These are phyloP conservation scores for Drosophila nannoptera DNA, from an alignment of 1,140 invertebrate species.

Conservation along the genomic window DNA sequence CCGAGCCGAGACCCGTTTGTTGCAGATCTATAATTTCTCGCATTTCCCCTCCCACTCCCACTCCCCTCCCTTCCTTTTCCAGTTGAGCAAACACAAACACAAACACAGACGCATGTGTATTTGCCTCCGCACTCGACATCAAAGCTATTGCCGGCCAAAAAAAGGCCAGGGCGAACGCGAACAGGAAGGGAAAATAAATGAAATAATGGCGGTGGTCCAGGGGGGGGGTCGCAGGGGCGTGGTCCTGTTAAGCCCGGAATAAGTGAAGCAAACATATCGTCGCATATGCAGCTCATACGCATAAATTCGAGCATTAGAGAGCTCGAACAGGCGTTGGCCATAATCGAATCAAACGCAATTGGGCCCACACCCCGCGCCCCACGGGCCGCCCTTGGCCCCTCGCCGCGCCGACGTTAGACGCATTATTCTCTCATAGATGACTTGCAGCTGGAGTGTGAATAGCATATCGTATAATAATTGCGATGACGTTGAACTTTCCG, in stretches of 20 bases:
- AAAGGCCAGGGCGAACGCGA: neutral
- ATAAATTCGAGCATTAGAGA: neutral
- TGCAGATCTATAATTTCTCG: conserved; percentile 8
- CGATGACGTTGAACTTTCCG: neutral
- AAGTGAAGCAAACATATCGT: conserved; percentile 3
- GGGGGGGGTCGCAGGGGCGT: neutral
- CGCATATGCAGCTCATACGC: neutral
- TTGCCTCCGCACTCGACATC: conserved; percentile 9
- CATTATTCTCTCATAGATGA: conserved; percentile 6
- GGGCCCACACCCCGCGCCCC: neutral
- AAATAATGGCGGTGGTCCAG: neutral
- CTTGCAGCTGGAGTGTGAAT: conserved; percentile 1
- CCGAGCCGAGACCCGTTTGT: neutral
- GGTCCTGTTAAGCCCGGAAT: conserved; percentile 8
- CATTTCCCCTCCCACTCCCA: neutral
- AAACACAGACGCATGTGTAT: conserved; percentile 2
- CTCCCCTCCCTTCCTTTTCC: neutral
- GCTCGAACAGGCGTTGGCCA: neutral
- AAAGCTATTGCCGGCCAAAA: conserved; percentile 13
- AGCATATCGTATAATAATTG: conserved; percentile 6
- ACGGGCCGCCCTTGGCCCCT: neutral
- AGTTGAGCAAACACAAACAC: conserved; percentile 12
- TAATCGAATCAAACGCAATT: conserved; percentile 24
- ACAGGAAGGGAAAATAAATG: neutral
- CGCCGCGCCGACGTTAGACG: too few species aligned